Conservation (phyloP, 2,113 vertebrate genomes). For the Tinamus guttatus region DNA sequence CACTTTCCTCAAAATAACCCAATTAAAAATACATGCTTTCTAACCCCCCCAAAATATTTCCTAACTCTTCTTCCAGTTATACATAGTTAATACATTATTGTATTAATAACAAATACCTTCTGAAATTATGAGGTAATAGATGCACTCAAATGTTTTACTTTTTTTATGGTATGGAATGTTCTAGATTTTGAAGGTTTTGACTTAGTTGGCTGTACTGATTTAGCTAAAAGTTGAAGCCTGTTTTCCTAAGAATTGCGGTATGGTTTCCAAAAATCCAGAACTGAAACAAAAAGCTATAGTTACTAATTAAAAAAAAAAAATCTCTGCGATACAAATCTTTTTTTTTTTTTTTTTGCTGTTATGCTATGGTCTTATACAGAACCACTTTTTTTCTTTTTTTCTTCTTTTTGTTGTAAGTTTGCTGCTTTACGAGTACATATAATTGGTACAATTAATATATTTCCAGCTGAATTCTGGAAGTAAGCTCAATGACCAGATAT, state of each 20-base stretch:
- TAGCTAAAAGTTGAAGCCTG: not conserved
- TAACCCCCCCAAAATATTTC: not conserved
- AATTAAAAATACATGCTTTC: not conserved
- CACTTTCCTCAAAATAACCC: not conserved
- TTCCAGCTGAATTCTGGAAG: no score
- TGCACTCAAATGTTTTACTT: not conserved
- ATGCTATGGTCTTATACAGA: not conserved
- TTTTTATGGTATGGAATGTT: not conserved
- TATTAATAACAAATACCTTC: not conserved
- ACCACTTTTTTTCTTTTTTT: no score
- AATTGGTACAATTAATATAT: no score
- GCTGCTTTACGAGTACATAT: no score
- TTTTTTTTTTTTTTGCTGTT: not conserved
- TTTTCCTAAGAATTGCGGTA: not conserved
- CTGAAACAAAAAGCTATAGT: not conserved
- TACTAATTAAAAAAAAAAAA: not conserved
- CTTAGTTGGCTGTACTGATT: not conserved
- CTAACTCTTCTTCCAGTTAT: not conserved
- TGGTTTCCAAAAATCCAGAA: not conserved
- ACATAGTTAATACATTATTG: not conserved
- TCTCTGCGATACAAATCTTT: fast-evolving
- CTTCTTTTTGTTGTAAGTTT: no score
- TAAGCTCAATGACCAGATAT: not conserved
- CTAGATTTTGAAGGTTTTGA: not conserved
- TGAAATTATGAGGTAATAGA: not conserved